Percentiles rank a stretch among this genome's conserved stretches.
Conservation (phyloP, 2,113 vertebrate species). For the Phrynocephalus versicolor region DNA sequence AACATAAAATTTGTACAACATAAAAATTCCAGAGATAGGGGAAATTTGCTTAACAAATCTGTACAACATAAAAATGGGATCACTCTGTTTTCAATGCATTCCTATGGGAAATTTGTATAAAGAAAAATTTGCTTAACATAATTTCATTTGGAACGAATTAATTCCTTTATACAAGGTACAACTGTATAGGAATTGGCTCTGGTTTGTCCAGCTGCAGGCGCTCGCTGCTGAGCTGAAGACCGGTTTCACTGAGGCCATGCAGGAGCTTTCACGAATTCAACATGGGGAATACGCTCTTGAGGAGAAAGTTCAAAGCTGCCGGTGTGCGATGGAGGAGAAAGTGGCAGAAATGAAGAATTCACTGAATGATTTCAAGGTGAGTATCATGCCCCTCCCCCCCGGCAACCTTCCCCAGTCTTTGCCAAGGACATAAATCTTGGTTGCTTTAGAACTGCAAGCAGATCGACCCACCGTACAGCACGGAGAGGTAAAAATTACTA, state of each 20-base stretch:
- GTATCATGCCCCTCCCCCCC: neutral
- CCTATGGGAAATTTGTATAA: too few species aligned
- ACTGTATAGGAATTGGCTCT: too few species aligned
- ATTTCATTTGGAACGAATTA: too few species aligned
- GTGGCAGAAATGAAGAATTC: conserved; percentile 93
- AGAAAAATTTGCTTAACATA: too few species aligned
- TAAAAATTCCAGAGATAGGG: too few species aligned
- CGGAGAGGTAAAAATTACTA: neutral
- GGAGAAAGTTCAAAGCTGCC: conserved; percentile 87
- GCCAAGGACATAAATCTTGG: neutral
- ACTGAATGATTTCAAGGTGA: conserved; percentile 92
- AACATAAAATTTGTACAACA: too few species aligned
- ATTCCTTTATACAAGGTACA: too few species aligned
- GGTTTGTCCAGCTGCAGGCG: conserved; percentile 84
- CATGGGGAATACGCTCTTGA: conserved; percentile 87
- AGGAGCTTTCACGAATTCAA: conserved; percentile 85
- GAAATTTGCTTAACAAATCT: too few species aligned
- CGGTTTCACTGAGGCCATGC: conserved; percentile 86
- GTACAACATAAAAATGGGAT: too few species aligned
- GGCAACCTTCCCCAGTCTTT: too few species aligned
- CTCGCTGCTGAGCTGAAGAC: conserved; percentile 90
- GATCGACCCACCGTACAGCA: too few species aligned
- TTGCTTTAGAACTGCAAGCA: neutral
- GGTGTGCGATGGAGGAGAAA: conserved; percentile 89
- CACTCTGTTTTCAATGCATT: too few species aligned